Base-by-base conservation (phyloP, 1,140 invertebrate genomes). In the Drosophila albomicans region DNA sequence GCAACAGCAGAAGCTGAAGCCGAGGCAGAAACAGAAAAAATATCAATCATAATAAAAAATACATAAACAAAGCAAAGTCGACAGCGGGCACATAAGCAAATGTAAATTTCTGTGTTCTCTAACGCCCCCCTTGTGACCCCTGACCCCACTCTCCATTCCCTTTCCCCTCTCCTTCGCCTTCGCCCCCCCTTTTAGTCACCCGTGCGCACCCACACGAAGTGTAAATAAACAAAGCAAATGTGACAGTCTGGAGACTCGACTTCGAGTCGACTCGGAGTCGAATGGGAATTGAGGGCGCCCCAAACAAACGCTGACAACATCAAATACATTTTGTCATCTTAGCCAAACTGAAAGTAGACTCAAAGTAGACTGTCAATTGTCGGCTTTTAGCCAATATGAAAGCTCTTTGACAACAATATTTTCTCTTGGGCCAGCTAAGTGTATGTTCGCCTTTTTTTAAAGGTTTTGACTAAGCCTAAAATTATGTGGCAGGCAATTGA, bases 11-110 rank as follows among this genome's bases (percentile, higher is more conserved):
- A 65, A 76, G 35, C 49, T 59, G 28, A 6, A 59, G 16, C n/a
- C 15, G 20, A 65, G 72, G 35, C 49, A 67, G 28, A 6, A 59
- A 16, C n/a, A 30, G 20, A 65, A 76, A 65, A 76, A 76, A 76
- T 76, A 76, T 76, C 74, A 76, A 76, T 76, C 68, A 76, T 76
- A 76, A 76, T 76, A 76, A 76, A 76, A 76, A 76, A 76, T 72
- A 76, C 74, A 76, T 76, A 76, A 76, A 72, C 74, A 76, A 72
- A 72, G 74, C 68, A 76, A 76, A 76, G 68, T 63, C 67, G 72
- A 75, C 68, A 72, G 74, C 74, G 49, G 57, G 59, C 61, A 75
- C 67, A 75, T 70, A 75, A 71, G 73, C 43, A 76, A 76, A 76
- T 76, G 74, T 76, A 72, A 72, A 76, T 72, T 76, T 65, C 62